Percentiles rank a stretch among this genome's conserved stretches.
Evolutionary conservation across 2,113 vertebrate genomes (phyloP).

Genomic region (Corythornis madagascariensis): DNA sequence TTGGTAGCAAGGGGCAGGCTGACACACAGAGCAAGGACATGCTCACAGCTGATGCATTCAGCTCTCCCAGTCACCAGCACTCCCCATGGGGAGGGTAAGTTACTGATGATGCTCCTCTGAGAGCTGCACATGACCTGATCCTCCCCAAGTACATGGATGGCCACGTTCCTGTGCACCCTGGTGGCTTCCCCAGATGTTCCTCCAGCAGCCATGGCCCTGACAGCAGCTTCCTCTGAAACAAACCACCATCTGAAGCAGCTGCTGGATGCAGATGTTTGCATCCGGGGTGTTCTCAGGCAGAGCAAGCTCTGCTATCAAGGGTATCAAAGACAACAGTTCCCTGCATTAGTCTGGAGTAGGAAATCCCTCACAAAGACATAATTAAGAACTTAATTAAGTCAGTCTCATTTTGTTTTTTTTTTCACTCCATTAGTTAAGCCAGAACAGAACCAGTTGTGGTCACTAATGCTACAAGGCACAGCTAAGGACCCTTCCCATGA

Average conservation of each 20-base stretch:
- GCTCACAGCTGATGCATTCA: not conserved
- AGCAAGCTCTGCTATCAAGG: not conserved
- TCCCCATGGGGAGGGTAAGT: not conserved
- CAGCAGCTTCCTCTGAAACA: not conserved
- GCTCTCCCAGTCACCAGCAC: not conserved
- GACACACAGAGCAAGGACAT: not conserved
- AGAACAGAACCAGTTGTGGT: slow-evolving; percentile 15
- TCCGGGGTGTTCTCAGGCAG: not conserved
- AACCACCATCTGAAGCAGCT: not conserved
- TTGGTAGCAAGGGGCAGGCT: not conserved
- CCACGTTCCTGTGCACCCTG: rapidly evolving
- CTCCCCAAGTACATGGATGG: not conserved
- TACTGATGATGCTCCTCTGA: not conserved
- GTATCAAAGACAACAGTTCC: not conserved
- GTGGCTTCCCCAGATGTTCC: not conserved
- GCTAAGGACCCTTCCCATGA: not conserved
- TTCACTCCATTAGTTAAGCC: not conserved
- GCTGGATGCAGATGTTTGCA: not conserved
- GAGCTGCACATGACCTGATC: not conserved
- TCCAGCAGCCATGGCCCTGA: not conserved
- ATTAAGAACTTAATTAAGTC: not conserved
- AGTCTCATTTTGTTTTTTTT: not conserved
- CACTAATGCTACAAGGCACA: slow-evolving; percentile 20
- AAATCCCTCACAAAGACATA: slow-evolving; percentile 27
- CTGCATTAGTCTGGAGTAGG: not conserved